Evolutionary conservation across 2,113 vertebrate genomes (phyloP), one percentile per base, ranked within the genome.

Genomic region (Heptranchias perlo): DNA sequence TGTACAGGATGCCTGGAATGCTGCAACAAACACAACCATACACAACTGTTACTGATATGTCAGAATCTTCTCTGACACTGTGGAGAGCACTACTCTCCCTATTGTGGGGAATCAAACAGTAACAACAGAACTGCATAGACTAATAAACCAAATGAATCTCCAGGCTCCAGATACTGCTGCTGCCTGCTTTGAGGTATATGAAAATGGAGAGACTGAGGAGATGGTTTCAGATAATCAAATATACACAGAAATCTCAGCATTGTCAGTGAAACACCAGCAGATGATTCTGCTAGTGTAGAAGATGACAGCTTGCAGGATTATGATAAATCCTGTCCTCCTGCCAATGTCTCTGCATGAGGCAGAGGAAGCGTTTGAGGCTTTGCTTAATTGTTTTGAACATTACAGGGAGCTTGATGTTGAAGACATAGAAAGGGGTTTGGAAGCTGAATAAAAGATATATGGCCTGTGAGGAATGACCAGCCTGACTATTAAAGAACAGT

Each of bases 321-420:
- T 52, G 94, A 69, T 95, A 95, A 95, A 95, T 69, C 65, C 64
- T 25, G 52, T 95, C 14, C 47, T 93, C 94, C 94, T 69, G 65
- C 94, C 94, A 95, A 95, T 95, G 64, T 28, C 94, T 49, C 94
- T 49, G 94, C 94, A 69, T 67, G 94, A 95, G 65, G 44, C 94
- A 95, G 65, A 95, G 65, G 65, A 95, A 95, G 47, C 47, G 23
- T 69, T 95, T 95, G 94, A 44, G 65, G 64, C 65, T 95, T 95
- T 95, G 44, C 94, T 95, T 95, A 95, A 73, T 95, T 95, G 94
- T 95, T 95, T 95, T 95, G 94, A 95, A 95, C 94, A 95, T 69
- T 95, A 95, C 44, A 21, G 23, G 11, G 25, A 95, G 44, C 65
- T 69, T 95, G 94, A 95, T 52, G 94, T 67, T 73, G 65, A 73